Evolutionary conservation across 2,113 vertebrate genomes (phyloP), one percentile per base, ranked within the genome.

Genomic region (Microcebus jonahi): DNA sequence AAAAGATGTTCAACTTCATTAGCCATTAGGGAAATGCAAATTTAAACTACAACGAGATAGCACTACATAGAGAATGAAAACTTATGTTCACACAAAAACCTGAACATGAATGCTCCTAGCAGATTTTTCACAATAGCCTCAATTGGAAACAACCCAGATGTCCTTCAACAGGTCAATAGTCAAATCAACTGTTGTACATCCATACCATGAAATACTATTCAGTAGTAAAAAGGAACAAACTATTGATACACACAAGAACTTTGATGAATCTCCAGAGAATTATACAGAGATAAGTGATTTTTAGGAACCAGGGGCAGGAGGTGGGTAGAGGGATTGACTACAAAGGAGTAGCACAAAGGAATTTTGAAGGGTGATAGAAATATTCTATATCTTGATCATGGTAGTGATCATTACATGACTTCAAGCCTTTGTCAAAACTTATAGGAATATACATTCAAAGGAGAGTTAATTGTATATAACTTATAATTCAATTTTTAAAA

Each of bases 11-110:
- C 85, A 76, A 67, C 31, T 21, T 90, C 36, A 96, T 65, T 68
- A 95, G 17, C 68, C 76, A 77, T 63, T 90, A 91, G 36, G 45
- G 45, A 96, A 95, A 57, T 79, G 6, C n/a, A 75, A 82, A 83
- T 77, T 90, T 92, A 86, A 92, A 86, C 45, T 59, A 92, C 27
- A 90, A 34, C 68, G 50, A 77, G 20, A 68, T 61, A 91, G 50
- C 29, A 83, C 76, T 59, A 76, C 23, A 91, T 10, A 88, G 15
- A 90, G 50, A 87, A 94, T 63, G 53, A 83, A 95, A 88, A 91
- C 31, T 31, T 27, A 70, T 39, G 9, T 65, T 95, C 71, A 31
- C 29, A 91, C 29, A 61, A 88, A 95, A 91, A 50, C n/a, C 63
- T 73, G 31, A 65, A 39, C 8, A 8, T 21, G 29, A 80, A 73